phyloP scores from a whole-genome alignment of 1,140 invertebrate genomes.

The Eurosta solidaginis region DNA sequence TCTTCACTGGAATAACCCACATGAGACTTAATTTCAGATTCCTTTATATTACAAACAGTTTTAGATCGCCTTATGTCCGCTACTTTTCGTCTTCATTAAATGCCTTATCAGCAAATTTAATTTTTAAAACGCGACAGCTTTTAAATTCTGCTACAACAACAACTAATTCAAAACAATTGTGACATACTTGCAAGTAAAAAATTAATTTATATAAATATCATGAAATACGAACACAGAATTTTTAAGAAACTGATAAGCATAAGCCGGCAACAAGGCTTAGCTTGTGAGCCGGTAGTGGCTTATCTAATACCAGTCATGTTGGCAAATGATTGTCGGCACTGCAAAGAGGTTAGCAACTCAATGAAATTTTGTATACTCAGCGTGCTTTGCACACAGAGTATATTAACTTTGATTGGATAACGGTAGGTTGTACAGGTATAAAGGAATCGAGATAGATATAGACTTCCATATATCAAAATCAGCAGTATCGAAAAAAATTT shows the following conservation, averaged over 20 bases:
- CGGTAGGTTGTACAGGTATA: too few relatives aligned
- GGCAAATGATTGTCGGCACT: background rate
- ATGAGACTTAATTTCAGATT: too few relatives aligned
- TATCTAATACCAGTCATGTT: background rate
- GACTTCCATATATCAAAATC: too few relatives aligned
- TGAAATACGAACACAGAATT: background rate
- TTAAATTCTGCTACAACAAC: too few relatives aligned
- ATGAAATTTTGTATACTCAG: too few relatives aligned
- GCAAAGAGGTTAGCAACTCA: too few relatives aligned
- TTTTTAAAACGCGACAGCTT: background rate
- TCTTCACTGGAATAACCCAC: too few relatives aligned
- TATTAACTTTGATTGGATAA: too few relatives aligned
- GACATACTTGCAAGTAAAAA: background rate
- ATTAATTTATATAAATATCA: background rate
- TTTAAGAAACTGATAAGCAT: background rate
- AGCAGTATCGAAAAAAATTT: too few relatives aligned
- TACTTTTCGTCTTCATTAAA: background rate
- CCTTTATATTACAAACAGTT: too few relatives aligned
- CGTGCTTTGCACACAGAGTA: too few relatives aligned
- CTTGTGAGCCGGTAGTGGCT: conserved; percentile 7
- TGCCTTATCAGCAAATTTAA: conserved; percentile 14
- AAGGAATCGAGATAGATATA: too few relatives aligned
- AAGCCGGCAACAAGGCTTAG: background rate
- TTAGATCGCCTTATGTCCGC: background rate
- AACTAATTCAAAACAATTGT: background rate